Evolutionary conservation across 2,797 vertebrate species (phyloP).

Genomic region (Epinephelus awoara): DNA sequence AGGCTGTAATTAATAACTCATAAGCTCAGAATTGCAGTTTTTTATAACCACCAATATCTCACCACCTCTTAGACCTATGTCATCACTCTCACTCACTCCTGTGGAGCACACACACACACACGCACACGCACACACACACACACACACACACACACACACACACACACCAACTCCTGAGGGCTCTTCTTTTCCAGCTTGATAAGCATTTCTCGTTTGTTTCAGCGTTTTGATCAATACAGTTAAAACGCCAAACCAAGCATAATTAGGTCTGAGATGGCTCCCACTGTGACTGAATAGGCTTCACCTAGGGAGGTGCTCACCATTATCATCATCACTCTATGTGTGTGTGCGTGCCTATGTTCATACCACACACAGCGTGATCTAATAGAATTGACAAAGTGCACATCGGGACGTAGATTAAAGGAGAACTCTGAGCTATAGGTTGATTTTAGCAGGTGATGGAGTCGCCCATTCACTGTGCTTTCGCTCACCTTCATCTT

Average conservation of each 20-base stretch:
- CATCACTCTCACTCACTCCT: constrained; percentile 72
- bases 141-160: constrained; percentile 9
- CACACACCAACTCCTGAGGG: constrained; percentile 54
- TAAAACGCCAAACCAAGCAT: constrained; percentile 81
- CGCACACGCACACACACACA: constrained; percentile 5
- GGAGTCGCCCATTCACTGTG: constrained; percentile 62
- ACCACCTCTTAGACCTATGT: constrained; percentile 66
- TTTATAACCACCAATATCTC: constrained; percentile 78
- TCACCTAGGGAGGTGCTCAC: constrained; percentile 72
- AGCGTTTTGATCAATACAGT: constrained; percentile 80
- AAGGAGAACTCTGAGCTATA: constrained; percentile 72
- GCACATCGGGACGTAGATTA: constrained; percentile 72
- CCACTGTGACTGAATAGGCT: constrained; percentile 72
- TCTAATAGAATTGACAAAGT: constrained; percentile 83
- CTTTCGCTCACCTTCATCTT: constrained; percentile 73
- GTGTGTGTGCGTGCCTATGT: constrained; percentile 29
- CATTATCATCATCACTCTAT: constrained; percentile 72
- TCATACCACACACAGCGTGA: constrained; percentile 62
- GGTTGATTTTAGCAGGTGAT: constrained; percentile 78
- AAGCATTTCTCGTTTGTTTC: constrained; percentile 82
- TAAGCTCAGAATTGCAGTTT: constrained; percentile 78
- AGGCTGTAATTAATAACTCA: constrained; percentile 80
- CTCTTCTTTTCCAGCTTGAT: constrained; percentile 76
- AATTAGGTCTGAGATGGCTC: constrained; percentile 78
- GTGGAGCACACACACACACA: constrained; percentile 28